Evolutionary conservation across 2,113 vertebrate species (phyloP).

Genomic region (Typhlomys cinereus): DNA sequence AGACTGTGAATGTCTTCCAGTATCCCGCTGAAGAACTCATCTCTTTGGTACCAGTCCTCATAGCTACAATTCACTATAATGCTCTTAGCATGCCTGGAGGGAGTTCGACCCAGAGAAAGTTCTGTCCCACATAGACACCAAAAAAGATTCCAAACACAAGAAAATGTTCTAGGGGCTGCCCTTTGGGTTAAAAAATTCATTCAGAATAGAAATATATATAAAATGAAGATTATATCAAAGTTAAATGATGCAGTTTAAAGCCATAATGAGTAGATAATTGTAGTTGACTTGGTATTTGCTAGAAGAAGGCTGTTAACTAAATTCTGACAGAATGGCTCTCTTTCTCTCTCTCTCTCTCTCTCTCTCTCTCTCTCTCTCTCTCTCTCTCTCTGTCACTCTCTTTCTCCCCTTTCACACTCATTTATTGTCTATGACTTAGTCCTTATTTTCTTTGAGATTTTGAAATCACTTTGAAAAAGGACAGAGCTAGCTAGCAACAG

Average conservation of each 20-base stretch:
- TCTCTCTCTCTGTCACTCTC: no score
- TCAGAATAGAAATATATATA: conserved; percentile 32
- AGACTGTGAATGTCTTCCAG: not conserved
- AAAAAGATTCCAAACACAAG: conserved; percentile 74
- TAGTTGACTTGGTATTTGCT: conserved; percentile 22
- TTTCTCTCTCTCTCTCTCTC: no score
- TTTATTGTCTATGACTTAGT: not conserved
- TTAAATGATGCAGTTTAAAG: conserved; percentile 51
- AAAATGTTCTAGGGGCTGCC: conserved; percentile 63
- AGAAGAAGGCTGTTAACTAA: not conserved
- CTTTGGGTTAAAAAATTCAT: conserved; percentile 27
- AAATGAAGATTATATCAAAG: conserved; percentile 35
- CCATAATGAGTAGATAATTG: not conserved
- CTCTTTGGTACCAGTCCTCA: not conserved
- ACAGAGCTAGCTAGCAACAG: not conserved
- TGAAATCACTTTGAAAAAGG: not conserved
- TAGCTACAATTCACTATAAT: not conserved
- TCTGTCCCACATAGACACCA: not conserved
- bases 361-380: no score
- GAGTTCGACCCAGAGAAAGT: not conserved
- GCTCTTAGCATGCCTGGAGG: conserved; percentile 56
- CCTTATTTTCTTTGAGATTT: conserved; percentile 8
- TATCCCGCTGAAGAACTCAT: not conserved
- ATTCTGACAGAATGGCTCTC: not conserved
- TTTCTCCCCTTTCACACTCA: no score